phyloP scores from a whole-genome alignment of 2,797 vertebrate genomes.

The Paedocypris micromegethes region DNA sequence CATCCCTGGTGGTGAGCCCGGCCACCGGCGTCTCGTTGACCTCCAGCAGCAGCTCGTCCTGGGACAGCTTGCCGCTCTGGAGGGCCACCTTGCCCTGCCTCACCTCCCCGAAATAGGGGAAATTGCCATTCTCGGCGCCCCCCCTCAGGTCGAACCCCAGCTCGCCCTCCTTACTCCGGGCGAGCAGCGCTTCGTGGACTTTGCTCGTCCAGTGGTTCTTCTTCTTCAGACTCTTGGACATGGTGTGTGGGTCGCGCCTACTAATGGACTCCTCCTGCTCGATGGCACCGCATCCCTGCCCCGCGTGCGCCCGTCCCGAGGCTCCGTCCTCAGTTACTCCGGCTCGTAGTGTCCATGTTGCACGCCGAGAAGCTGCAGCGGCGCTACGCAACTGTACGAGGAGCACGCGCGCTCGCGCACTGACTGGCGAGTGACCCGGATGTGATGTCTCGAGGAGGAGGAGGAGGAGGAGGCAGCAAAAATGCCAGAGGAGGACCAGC shows the following conservation, averaged over 20 bases:
- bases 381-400: conserved; percentile 56
- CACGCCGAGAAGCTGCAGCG: conserved; percentile 60
- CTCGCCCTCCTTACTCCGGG: conserved; percentile 86
- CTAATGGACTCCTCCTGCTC: conserved; percentile 58
- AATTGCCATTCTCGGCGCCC: conserved; percentile 94
- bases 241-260: conserved; percentile 67
- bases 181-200: conserved; percentile 95
- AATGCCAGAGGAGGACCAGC: conserved; percentile 60
- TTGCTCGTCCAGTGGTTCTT: conserved; percentile 99
- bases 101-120: conserved; percentile 94
- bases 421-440: conserved; percentile 75
- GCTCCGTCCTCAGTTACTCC: conserved; percentile 54
- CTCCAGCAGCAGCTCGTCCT: conserved; percentile 92
- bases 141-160: conserved; percentile 94
- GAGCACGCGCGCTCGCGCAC: conserved; percentile 54
- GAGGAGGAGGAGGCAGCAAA: conserved; percentile 52
- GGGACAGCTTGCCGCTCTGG: conserved; percentile 83
- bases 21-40: conserved; percentile 98
- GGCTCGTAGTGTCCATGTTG: conserved; percentile 58
- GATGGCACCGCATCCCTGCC: conserved; percentile 63
- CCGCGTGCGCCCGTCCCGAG: conserved; percentile 50
- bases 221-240: conserved; percentile 99
- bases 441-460: conserved; percentile 74
- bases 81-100: conserved; percentile 89
- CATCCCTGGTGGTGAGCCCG: conserved; percentile 94